These are phyloP conservation scores for Brachyistius frenatus DNA, from an alignment of 2,113 vertebrate genomes.

Conservation along the genomic window DNA sequence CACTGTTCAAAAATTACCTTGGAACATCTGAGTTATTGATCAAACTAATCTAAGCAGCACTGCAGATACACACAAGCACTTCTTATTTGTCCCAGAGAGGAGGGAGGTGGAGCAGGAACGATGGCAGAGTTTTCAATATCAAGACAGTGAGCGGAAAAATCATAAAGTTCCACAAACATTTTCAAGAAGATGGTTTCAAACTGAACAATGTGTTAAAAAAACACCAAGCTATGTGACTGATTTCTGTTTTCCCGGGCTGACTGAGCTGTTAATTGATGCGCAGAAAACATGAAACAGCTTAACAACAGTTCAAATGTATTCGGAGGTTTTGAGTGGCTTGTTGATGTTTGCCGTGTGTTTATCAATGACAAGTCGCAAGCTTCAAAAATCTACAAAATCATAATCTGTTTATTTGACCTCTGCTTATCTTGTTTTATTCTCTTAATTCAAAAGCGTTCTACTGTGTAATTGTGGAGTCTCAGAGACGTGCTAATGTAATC, in stretches of 20 bases:
- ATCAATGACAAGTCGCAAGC: not conserved
- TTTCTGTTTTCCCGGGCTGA: accelerated
- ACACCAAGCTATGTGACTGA: too few species aligned
- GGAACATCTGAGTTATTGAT: slow-evolving; percentile 69
- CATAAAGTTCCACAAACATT: not conserved
- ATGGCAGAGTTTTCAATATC: not conserved
- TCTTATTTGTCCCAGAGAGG: slow-evolving; percentile 5
- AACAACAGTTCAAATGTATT: not conserved
- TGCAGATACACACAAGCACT: slow-evolving; percentile 14
- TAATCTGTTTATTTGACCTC: slow-evolving; percentile 67
- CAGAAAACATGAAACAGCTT: not conserved
- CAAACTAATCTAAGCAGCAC: slow-evolving; percentile 53
- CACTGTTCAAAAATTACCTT: slow-evolving; percentile 37
- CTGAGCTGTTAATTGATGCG: not conserved
- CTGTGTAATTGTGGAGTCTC: slow-evolving; percentile 63
- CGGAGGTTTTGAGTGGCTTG: not conserved
- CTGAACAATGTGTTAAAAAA: not conserved
- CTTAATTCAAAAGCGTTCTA: slow-evolving; percentile 57
- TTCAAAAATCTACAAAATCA: slow-evolving; percentile 23
- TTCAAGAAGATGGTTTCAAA: not conserved
- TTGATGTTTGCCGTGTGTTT: not conserved
- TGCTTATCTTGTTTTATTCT: slow-evolving; percentile 47
- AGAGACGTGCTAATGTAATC: slow-evolving; percentile 45
- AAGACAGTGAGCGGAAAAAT: not conserved
- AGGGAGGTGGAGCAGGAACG: not conserved